Base-by-base conservation (phyloP, 2,888 invertebrate species). In the Shargacucullia verbasci region DNA sequence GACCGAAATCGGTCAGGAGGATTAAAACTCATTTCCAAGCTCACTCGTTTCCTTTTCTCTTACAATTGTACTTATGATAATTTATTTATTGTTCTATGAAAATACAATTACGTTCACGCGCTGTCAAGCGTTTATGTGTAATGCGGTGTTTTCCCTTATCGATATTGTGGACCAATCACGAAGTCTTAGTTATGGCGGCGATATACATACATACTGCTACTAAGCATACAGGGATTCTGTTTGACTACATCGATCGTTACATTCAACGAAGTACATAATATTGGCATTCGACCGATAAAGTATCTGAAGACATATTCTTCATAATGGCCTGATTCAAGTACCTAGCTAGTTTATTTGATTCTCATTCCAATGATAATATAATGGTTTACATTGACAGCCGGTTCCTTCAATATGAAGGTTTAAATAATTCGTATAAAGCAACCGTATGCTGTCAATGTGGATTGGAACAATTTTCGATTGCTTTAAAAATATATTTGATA, bases 111-210 rank as follows among this genome's bases (percentile, higher is more conserved):
- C 31, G 14, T 47, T 53, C 25, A 49, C 53, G 45, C 38, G 34
- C 45, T 20, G 13, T 43, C 14, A 10, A 35, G 20, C 15, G 14
- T 50, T 52, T 45, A 45, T 50, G 44, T 44, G 37, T 41, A 41
- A 34, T 64, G 13, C 27, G 14, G 27, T 52, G 41, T 71, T 68
- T 59, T 50, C 59, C 33, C 71, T 65, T 59, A 71, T 71, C 66
- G 50, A 59, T 55, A 54, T 40, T 58, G 44, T 44, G 25, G 46
- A 41, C 52, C 64, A 63, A 67, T 67, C 57, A 70, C 66, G 40
- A 50, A 53, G 44, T 55, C 56, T 46, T 47, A 44, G n/a, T 57
- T 67, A 72, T 37, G 31, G 47, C 27, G 50, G 59, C 39, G 41
- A 54, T 61, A 45, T 43, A 46, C 44, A 15, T 27, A 25, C 12